phyloP scores from a whole-genome alignment of 1,140 invertebrate species.

The Campoletis sonorensis region DNA sequence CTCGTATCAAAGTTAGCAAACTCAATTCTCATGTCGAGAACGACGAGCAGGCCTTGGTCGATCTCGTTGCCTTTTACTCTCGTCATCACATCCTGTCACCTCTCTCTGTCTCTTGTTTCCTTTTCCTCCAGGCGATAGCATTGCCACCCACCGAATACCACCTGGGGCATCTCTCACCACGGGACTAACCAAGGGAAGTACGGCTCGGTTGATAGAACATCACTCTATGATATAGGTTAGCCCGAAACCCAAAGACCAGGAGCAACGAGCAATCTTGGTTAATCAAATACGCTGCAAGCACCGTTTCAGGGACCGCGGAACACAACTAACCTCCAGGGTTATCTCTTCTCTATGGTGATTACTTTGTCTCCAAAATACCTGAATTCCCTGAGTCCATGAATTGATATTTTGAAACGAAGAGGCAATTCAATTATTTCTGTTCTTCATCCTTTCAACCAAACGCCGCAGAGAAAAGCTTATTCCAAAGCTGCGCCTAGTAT shows the following conservation, averaged over 20 bases:
- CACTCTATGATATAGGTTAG: not conserved
- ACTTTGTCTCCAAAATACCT: not conserved
- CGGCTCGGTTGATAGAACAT: not conserved
- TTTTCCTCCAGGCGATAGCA: not conserved
- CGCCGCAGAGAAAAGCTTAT: too few species aligned
- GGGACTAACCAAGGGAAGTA: not conserved
- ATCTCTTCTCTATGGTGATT: not conserved
- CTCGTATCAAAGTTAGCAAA: conserved; percentile 70
- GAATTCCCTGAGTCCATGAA: not conserved
- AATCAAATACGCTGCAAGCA: conserved; percentile 32
- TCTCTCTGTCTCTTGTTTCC: not conserved
- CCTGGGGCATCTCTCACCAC: not conserved
- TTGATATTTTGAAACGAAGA: not conserved
- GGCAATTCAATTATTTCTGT: not conserved
- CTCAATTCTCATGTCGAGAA: conserved; percentile 60
- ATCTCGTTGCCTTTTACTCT: not conserved
- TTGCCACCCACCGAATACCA: not conserved
- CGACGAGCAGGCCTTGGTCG: too few species aligned
- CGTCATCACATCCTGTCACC: not conserved
- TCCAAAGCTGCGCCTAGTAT: too few species aligned
- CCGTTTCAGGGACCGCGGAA: not conserved
- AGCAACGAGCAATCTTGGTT: conserved; percentile 40
- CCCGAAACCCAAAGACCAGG: not conserved
- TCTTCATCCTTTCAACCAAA: too few species aligned
- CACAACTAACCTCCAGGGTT: conserved; percentile 21